A percentile compares a stretch with the other conserved stretches of the same genome.
These are phyloP conservation scores for Epiblema foenella DNA, from an alignment of 2,888 invertebrate genomes.

Conservation along the genomic window DNA sequence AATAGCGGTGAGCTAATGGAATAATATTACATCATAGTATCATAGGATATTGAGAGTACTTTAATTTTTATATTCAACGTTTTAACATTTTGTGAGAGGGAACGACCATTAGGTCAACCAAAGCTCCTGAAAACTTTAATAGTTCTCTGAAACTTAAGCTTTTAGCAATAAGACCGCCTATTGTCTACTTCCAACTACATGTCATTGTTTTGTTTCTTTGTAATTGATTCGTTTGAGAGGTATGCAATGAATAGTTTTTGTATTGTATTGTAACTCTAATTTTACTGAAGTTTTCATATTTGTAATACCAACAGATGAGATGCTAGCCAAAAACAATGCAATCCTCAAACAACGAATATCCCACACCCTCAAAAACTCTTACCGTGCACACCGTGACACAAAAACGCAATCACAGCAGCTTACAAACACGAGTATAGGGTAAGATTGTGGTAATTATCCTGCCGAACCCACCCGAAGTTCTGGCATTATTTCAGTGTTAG, in stretches of 20 bases:
- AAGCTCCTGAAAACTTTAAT: background rate
- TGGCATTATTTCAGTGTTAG: conserved; percentile 2
- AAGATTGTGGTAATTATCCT: conserved; percentile 1
- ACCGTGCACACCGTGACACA: conserved; percentile 1
- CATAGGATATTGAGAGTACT: conserved; percentile 2
- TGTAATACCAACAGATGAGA: no score
- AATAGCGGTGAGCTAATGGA: conserved; percentile 11
- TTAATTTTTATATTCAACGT: background rate
- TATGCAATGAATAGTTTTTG: no score
- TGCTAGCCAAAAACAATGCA: background rate
- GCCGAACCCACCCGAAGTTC: background rate
- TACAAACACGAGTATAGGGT: background rate
- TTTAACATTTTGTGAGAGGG: background rate
- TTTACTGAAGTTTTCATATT: no score
- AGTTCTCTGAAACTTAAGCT: background rate
- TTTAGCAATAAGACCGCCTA: no score
- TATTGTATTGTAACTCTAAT: no score
- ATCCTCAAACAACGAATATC: background rate
- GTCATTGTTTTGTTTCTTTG: no score
- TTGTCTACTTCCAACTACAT: no score
- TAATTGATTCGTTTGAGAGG: no score
- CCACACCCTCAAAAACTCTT: background rate
- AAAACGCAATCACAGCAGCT: conserved; percentile 8
- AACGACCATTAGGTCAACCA: background rate
- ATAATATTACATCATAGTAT: background rate